phyloP scores from a whole-genome alignment of 1,140 invertebrate species.

The Formica exsecta region DNA sequence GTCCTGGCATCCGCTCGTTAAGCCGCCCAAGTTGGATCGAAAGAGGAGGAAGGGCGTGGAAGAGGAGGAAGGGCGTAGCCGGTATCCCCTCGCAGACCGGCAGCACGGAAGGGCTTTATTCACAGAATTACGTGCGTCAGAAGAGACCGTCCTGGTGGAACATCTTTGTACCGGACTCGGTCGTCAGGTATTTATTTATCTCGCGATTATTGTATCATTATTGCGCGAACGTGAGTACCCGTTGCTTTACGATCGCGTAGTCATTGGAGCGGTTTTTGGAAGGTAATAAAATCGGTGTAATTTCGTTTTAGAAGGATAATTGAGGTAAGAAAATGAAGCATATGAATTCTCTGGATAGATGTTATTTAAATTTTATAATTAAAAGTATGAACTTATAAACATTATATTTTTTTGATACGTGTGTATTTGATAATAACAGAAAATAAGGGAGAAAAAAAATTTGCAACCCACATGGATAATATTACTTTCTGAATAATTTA shows the following conservation, averaged over 20 bases:
- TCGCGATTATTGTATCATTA: background rate
- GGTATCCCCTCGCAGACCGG: constrained; percentile 83
- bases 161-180: constrained; percentile 91
- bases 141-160: constrained; percentile 95
- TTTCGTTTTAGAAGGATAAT: background rate
- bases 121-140: constrained; percentile 87
- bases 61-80: constrained; percentile 89
- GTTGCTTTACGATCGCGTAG: background rate
- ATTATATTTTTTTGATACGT: background rate
- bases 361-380: background rate
- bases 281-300: background rate
- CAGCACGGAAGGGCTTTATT: constrained; percentile 87
- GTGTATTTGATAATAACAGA: no score
- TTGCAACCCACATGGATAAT: background rate
- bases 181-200: constrained; percentile 81
- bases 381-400: background rate
- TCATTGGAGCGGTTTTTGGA: background rate
- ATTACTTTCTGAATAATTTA: constrained; percentile 4
- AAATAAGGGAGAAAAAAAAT: background rate
- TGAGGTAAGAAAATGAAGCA: background rate
- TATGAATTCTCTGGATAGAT: background rate
- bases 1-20: constrained; percentile 90
- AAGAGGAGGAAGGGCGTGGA: constrained; percentile 90
- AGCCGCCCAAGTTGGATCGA: constrained; percentile 88
- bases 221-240: background rate